Conservation (phyloP, 2,888 invertebrate species). For the Kuschelorhynchus macadamiae region DNA sequence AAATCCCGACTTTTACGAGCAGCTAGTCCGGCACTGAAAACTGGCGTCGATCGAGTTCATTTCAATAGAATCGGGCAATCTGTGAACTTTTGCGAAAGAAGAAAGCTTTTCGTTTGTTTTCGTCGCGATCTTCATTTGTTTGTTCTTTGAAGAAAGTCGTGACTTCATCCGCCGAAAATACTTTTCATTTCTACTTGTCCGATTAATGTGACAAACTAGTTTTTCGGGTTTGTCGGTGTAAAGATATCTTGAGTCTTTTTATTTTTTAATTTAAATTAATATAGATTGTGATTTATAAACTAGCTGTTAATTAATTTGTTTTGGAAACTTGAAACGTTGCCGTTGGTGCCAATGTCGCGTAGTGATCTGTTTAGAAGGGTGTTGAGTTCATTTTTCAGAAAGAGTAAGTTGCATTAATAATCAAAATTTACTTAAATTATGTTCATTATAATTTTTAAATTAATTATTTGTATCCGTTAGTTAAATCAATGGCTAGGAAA, state of each 20-base stretch:
- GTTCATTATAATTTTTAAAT: no score
- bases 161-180: background rate
- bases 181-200: constrained; percentile 4
- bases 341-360: constrained; percentile 30
- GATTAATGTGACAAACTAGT: background rate
- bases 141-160: constrained; percentile 13
- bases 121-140: constrained; percentile 9
- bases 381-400: constrained; percentile 20
- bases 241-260: no score
- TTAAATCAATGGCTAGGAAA: no score
- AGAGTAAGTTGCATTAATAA: constrained; percentile 13
- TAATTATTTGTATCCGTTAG: no score
- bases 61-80: constrained; percentile 26
- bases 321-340: background rate
- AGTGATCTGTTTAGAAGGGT: constrained; percentile 26
- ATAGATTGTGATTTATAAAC: background rate
- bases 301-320: background rate
- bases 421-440: background rate
- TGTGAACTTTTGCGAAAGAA: constrained; percentile 36
- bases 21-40: constrained; percentile 34
- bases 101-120: constrained; percentile 26
- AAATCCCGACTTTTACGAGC: constrained; percentile 31
- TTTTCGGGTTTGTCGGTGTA: constrained; percentile 1
- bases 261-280: no score
- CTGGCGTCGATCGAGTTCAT: constrained; percentile 23